A percentile compares a stretch with the other conserved stretches of the same genome.
phyloP scores from a whole-genome alignment of 2,113 vertebrate genomes.

The Taxidea taxus region DNA sequence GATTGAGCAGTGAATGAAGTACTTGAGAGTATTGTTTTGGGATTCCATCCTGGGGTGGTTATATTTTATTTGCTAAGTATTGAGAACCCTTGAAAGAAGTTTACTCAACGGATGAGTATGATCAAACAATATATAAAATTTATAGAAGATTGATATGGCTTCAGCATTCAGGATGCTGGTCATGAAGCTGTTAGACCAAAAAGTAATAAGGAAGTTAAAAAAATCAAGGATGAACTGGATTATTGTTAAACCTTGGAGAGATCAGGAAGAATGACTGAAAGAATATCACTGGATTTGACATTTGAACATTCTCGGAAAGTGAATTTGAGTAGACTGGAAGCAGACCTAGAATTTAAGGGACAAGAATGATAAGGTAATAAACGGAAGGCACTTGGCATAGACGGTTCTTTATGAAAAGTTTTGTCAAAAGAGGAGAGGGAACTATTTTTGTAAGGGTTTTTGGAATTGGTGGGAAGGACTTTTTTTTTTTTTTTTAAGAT shows the following conservation, averaged over 20 bases:
- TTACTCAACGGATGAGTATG: neutral
- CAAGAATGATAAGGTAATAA: neutral
- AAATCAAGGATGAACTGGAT: neutral
- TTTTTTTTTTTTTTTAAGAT: too few relatives aligned
- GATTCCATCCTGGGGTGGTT: neutral
- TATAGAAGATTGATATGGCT: neutral
- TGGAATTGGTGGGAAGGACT: neutral
- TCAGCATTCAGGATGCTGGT: neutral
- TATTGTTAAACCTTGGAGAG: neutral
- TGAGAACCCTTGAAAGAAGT: neutral
- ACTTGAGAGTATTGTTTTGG: neutral
- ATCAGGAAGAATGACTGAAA: neutral
- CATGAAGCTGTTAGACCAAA: neutral
- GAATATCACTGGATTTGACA: neutral
- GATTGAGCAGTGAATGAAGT: neutral
- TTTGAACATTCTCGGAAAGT: slow-evolving; percentile 10
- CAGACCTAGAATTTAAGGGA: neutral
- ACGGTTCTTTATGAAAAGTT: neutral
- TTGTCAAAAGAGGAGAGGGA: neutral
- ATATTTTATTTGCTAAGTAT: neutral
- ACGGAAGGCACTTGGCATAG: neutral
- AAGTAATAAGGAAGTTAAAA: neutral
- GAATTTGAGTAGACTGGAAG: slow-evolving; percentile 17
- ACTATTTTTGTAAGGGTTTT: neutral
- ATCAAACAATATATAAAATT: neutral